phyloP scores from a whole-genome alignment of 2,888 invertebrate genomes.

The Phalera bucephala region DNA sequence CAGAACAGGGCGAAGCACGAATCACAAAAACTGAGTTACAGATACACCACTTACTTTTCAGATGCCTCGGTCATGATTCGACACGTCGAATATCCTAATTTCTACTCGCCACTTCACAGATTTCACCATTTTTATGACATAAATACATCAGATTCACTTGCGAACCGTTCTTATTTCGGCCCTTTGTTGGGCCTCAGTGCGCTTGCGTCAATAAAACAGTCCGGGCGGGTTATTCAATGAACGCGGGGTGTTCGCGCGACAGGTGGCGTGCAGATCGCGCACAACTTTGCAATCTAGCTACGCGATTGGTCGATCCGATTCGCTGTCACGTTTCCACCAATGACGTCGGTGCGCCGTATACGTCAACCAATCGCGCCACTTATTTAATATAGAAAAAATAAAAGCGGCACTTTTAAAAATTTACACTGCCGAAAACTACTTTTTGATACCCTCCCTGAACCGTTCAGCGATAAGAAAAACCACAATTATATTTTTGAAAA shows the following conservation, averaged over 20 bases:
- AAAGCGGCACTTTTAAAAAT: conserved; percentile 57
- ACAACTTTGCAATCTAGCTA: conserved; percentile 34
- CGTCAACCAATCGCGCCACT: conserved; percentile 50
- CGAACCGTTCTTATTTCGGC: conserved; percentile 77
- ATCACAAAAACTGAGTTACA: conserved; percentile 57
- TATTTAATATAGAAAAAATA: conserved; percentile 30
- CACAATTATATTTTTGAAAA: no score
- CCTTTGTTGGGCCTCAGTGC: conserved; percentile 81
- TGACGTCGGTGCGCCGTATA: conserved; percentile 35
- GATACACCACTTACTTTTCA: conserved; percentile 90
- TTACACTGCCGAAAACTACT: conserved; percentile 29
- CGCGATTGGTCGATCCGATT: conserved; percentile 48
- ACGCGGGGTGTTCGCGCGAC: conserved; percentile 65
- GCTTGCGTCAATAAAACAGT: conserved; percentile 77
- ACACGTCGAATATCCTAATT: conserved; percentile 92
- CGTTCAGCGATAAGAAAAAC: conserved; percentile 10
- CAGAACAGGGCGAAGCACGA: conserved; percentile 63
- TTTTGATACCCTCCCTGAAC: conserved; percentile 18
- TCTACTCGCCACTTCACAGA: conserved; percentile 91
- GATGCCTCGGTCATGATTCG: conserved; percentile 95
- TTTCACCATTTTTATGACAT: conserved; percentile 93
- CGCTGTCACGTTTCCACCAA: conserved; percentile 48
- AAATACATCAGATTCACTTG: conserved; percentile 86
- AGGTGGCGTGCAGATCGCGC: conserved; percentile 75
- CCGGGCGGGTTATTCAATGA: conserved; percentile 78